These are phyloP conservation scores for Microdon myrmicae DNA, from an alignment of 2,888 invertebrate species.

Conservation along the genomic window DNA sequence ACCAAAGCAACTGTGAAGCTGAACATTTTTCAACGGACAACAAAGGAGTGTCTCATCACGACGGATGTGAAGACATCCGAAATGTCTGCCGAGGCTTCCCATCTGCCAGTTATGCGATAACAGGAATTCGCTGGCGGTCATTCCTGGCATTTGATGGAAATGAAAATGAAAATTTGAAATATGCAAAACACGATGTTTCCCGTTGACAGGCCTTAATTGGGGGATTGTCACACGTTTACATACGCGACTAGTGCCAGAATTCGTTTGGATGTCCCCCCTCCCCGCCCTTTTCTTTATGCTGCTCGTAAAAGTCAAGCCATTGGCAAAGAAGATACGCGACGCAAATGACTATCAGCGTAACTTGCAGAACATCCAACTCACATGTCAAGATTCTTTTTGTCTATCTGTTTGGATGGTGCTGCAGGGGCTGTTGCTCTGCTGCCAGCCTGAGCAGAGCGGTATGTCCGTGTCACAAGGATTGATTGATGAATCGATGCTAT, in stretches of 20 bases:
- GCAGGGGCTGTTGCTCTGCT: conserved; percentile 11
- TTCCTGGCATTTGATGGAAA: conserved; percentile 35
- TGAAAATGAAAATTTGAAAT: conserved; percentile 50
- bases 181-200: conserved; percentile 49
- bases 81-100: no score
- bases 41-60: conserved; percentile 16
- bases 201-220: conserved; percentile 52
- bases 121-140: conserved; percentile 28
- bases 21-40: conserved; percentile 16
- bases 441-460: conserved; percentile 33
- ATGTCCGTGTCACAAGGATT: conserved; percentile 34
- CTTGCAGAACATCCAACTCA: conserved; percentile 34
- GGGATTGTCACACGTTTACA: conserved; percentile 44
- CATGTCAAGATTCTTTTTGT: conserved; percentile 37
- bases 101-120: background rate
- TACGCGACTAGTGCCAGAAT: conserved; percentile 45
- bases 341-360: conserved; percentile 31
- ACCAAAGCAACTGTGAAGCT: no score
- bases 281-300: no score
- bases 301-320: no score
- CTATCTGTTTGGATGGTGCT: conserved; percentile 34
- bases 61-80: no score
- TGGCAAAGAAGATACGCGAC: no score
- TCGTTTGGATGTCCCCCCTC: no score
- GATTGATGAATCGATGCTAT: conserved; percentile 52